These are phyloP conservation scores for Sinocyclocheilus anophthalmus DNA, from an alignment of 2,113 vertebrate species.

Conservation along the genomic window DNA sequence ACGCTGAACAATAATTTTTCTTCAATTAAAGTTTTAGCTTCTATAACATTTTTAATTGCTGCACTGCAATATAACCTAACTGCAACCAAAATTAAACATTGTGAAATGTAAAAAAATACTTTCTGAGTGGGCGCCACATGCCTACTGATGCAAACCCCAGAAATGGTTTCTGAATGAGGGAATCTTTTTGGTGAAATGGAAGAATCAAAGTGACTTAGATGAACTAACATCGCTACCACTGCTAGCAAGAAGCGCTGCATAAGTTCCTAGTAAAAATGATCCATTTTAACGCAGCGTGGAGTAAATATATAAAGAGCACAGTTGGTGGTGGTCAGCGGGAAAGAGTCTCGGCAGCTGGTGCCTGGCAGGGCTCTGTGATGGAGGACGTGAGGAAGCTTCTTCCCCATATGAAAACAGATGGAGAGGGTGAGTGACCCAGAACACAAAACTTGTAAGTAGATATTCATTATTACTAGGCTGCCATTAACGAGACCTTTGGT, in stretches of 20 bases:
- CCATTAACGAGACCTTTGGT: constrained; percentile 11
- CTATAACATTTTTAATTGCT: background rate
- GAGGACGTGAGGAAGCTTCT: constrained; percentile 5
- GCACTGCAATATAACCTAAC: background rate
- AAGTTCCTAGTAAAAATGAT: constrained; percentile 47
- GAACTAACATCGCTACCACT: background rate
- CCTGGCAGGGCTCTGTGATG: constrained; percentile 63
- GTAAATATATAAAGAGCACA: constrained; percentile 73
- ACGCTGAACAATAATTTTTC: background rate
- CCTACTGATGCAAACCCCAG: background rate
- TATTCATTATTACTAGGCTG: constrained; percentile 12
- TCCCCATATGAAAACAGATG: constrained; percentile 49
- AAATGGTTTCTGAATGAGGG: background rate
- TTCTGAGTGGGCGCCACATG: background rate
- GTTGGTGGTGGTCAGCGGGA: constrained; percentile 74
- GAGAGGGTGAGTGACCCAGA: constrained; percentile 41
- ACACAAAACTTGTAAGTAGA: constrained; percentile 19
- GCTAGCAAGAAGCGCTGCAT: background rate
- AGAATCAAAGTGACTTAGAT: background rate
- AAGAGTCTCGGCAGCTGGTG: constrained; percentile 78
- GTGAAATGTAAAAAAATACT: background rate
- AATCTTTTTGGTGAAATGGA: background rate
- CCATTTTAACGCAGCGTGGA: constrained; percentile 57
- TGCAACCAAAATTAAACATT: background rate
- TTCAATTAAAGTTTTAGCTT: background rate